Evolutionary conservation across 1,140 invertebrate genomes (phyloP), one percentile per base, ranked within the genome.

Genomic region (Oryctes rhinoceros): DNA sequence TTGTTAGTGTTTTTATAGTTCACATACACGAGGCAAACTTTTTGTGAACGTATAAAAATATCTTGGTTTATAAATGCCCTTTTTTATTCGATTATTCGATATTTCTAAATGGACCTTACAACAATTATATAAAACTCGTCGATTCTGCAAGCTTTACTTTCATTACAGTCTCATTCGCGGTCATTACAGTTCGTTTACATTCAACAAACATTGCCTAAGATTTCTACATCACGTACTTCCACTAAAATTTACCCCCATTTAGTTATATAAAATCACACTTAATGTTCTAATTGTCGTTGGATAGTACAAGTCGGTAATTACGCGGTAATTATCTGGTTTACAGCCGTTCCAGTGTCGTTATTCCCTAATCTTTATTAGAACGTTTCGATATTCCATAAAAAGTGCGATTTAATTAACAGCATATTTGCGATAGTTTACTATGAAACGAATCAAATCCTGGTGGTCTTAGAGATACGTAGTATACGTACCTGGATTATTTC

Each of bases 301-400:
- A 30, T 71, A 35, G 65, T 71, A 71, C 65, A 13, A 24, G 65
- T n/a, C 18, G 7, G 35, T 71, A 71, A 71, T 71, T 71, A 71
- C 65, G 13, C 2, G 35, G 65, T 30, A 71, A 71, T 71, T 71
- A 71, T 71, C 65, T 37, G 65, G 65, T 37, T 35, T 71, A 71
- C 24, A 24, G 65, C 65, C 20, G 24, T 71, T 10, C 53, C 53
- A 59, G 53, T 59, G 24, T 71, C 65, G 65, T 71, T 71, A 71
- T 71, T 71, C 65, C 65, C 65, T 71, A 71, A 71, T 71, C 65
- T 71, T 71, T 71, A 71, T 71, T 71, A 71, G 65, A 71, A 71
- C 65, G 65, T 71, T 71, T 71, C 24, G 65, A 71, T 71, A 71
- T 71, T 71, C 65, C 65, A 71, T 71, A 71, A 71, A 71, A 71